Base-by-base conservation (phyloP, 2,888 invertebrate species). In the Chymomyza caudatula region DNA sequence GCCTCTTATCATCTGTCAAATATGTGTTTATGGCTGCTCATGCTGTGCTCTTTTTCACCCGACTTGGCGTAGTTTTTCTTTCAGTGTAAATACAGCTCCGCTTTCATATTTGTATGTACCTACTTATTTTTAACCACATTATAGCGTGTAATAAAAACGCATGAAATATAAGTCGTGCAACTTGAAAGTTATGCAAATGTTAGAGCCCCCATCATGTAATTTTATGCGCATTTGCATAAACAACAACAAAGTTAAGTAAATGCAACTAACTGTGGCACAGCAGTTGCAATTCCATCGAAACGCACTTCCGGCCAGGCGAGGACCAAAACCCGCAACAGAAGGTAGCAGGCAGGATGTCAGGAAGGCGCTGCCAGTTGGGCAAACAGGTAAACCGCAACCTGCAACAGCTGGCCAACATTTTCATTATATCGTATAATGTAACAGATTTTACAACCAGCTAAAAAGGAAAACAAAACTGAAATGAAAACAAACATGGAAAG, bases 61-160 rank as follows among this genome's bases (percentile, higher is more conserved):
- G n/a, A 47, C 3, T 47, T 6, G 19, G 2, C 4, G 5, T 5
- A 15, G 8, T 6, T 47, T 47, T 47, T 47, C 5, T 47, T 1
- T 17, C 15, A 47, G 4, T 47, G 47, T 47, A 47, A 17, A 6
- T 47, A 19, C 19, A 47, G 17, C 17, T 17, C 47, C 8, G 47
- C 19, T 37, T 37, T 37, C 29, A 37, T 47, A 19, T 47, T 47
- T 47, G 47, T 47, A 17, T 47, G 47, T 17, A 47, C 29, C 11
- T 37, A 37, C 29, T 37, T 37, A 37, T 37, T 37, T 37, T 37
- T 37, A 37, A 37, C 29, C 29, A 37, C 29, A 37, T 37, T 37
- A 85, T 85, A 85, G 80, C 86, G 70, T 74, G 72, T 71, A 79
- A 85, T 85, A 76, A 71, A 71, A 80, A 85, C 79, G 80, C 77